These are phyloP conservation scores for Hipposideros larvatus DNA, from an alignment of 2,797 vertebrate genomes.

Conservation along the genomic window DNA sequence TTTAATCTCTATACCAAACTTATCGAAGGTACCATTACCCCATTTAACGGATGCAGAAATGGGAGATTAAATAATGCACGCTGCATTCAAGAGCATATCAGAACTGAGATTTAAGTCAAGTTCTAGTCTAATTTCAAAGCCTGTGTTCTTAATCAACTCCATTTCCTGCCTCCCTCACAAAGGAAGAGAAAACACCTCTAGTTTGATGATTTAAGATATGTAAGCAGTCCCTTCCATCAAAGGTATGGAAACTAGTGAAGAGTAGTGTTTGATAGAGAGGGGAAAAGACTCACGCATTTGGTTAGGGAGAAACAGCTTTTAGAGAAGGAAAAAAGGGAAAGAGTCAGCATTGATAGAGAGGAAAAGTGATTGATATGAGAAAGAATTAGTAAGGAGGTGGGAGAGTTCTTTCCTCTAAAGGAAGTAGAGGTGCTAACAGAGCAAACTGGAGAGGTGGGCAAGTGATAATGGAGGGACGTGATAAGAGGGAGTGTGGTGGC, in stretches of 20 bases:
- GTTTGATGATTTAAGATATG: background rate
- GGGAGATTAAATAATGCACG: background rate
- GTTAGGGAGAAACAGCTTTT: background rate
- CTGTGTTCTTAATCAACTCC: background rate
- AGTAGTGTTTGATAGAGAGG: background rate
- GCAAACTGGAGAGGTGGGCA: background rate
- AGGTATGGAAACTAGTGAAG: background rate
- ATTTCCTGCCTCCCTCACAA: background rate
- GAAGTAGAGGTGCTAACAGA: background rate
- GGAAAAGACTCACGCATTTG: background rate
- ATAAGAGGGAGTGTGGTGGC: background rate
- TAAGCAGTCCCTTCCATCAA: background rate
- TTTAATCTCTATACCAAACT: background rate
- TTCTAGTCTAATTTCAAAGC: background rate
- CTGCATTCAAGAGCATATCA: background rate
- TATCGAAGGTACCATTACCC: background rate
- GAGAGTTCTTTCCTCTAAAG: background rate
- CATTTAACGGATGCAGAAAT: background rate
- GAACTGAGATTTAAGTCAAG: background rate
- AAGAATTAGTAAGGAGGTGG: background rate
- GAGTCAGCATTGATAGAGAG: background rate
- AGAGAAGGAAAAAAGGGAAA: background rate
- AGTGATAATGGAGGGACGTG: background rate
- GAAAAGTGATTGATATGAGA: background rate
- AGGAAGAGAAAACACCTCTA: background rate